Evolutionary conservation across 2,888 invertebrate genomes (phyloP).

Genomic region (Saturnia japonica): DNA sequence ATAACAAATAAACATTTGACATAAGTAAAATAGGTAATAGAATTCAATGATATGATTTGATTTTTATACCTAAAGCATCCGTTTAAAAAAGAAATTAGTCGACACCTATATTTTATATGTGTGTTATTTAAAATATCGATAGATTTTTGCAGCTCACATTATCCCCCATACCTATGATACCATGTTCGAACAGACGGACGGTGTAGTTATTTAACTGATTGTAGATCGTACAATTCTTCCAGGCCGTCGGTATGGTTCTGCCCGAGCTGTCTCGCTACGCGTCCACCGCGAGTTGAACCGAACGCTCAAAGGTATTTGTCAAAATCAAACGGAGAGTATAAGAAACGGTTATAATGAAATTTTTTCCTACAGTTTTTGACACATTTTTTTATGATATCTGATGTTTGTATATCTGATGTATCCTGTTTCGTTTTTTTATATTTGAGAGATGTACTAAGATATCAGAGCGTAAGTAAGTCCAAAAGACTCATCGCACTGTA

Average conservation of each 20-base stretch:
- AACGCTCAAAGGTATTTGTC: not conserved
- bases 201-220: conserved; percentile 60
- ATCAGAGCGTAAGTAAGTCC: too few relatives aligned
- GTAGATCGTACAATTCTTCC: conserved; percentile 70
- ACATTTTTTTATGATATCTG: not conserved
- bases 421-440: too few relatives aligned
- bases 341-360: not conserved
- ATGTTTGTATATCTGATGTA: too few relatives aligned
- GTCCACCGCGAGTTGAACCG: conserved; percentile 75
- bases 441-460: too few relatives aligned
- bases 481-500: too few relatives aligned
- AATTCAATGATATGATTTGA: too few relatives aligned
- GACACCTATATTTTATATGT: too few relatives aligned
- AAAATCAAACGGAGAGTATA: not conserved
- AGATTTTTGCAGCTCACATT: not conserved
- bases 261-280: conserved; percentile 83
- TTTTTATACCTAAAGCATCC: too few relatives aligned
- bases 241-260: conserved; percentile 81
- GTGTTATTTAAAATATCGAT: not conserved
- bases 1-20: too few relatives aligned
- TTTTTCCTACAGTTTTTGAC: not conserved
- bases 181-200: conserved; percentile 49
- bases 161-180: conserved; percentile 21
- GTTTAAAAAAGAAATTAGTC: too few relatives aligned
- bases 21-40: too few relatives aligned